Conservation (phyloP, 2,888 invertebrate species). For the Troides aeacus region DNA sequence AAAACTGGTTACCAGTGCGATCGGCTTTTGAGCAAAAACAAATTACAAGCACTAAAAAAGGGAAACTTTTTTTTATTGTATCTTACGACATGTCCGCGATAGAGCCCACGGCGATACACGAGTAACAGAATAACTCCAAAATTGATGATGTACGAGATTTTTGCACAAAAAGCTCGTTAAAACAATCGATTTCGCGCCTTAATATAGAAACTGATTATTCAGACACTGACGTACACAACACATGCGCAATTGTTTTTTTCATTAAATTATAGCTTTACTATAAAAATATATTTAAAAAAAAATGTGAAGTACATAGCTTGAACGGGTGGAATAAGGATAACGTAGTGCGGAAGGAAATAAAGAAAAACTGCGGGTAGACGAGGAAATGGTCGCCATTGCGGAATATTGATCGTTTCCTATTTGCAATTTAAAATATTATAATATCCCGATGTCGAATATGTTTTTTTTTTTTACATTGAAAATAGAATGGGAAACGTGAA, state of each 20-base stretch:
- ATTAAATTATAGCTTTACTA: background rate
- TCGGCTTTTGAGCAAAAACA: conserved; percentile 23
- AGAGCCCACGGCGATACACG: background rate
- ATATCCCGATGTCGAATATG: background rate
- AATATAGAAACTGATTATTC: background rate
- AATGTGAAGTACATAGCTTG: background rate
- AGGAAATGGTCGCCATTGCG: conserved; percentile 15
- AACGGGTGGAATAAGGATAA: background rate
- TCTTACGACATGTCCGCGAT: conserved; percentile 5
- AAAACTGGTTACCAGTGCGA: conserved; percentile 17
- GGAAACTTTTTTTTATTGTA: conserved; percentile 18
- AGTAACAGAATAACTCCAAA: conserved; percentile 1
- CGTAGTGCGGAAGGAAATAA: background rate
- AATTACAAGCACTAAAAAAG: conserved; percentile 20
- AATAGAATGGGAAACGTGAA: no score
- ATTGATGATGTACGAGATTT: background rate
- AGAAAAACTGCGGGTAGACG: background rate
- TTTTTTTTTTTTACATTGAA: background rate
- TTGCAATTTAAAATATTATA: background rate
- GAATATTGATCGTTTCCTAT: conserved; percentile 7
- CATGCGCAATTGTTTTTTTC: background rate
- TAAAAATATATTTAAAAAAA: background rate
- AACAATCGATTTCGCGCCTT: background rate
- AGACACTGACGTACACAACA: background rate
- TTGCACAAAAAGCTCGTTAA: conserved; percentile 13